Conservation (phyloP, 1,140 invertebrate genomes). For the Drosophila tropicalis region DNA sequence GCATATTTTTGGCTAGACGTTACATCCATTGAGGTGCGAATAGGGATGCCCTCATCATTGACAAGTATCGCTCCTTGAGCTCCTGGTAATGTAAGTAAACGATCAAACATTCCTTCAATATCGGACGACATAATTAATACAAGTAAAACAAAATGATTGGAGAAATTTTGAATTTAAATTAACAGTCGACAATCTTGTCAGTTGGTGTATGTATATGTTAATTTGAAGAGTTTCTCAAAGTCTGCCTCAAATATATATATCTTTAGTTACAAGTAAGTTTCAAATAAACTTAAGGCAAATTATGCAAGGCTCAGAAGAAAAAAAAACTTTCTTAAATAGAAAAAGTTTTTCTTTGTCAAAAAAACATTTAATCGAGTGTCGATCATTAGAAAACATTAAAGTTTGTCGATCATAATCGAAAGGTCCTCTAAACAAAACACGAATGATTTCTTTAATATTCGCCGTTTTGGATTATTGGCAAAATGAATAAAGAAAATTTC, state of each 20-base stretch:
- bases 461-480: no score
- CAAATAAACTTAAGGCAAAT: no score
- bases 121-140: background rate
- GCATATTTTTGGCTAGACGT: slow-evolving; percentile 11
- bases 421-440: no score
- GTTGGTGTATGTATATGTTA: background rate
- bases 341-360: no score
- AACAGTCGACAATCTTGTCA: background rate
- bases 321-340: no score
- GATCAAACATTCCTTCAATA: slow-evolving; percentile 27
- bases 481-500: no score
- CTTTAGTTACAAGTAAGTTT: background rate
- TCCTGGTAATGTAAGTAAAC: slow-evolving; percentile 27
- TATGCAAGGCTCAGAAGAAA: no score
- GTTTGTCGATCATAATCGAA: no score
- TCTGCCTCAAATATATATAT: background rate
- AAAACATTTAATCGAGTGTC: no score
- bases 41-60: slow-evolving; percentile 9
- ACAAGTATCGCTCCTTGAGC: slow-evolving; percentile 39
- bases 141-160: background rate
- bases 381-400: no score
- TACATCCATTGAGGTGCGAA: slow-evolving; percentile 26
- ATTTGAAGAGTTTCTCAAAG: background rate
- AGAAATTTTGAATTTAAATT: background rate
- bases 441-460: no score